Evolutionary conservation across 1,140 invertebrate genomes (phyloP).

Genomic region (Venturia canescens): DNA sequence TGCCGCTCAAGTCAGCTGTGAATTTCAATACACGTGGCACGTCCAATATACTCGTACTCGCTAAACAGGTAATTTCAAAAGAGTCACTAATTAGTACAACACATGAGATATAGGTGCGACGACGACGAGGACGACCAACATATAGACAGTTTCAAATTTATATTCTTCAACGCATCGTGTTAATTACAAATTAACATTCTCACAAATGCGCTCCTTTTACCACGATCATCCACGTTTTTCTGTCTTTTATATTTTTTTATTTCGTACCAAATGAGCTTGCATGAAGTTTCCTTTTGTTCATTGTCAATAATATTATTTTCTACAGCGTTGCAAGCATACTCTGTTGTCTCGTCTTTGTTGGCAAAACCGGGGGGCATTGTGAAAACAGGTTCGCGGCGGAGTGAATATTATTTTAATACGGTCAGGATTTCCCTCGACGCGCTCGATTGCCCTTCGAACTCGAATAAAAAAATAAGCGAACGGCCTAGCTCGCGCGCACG

Average conservation of each 20-base stretch:
- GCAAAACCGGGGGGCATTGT: background rate
- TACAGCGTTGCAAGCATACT: too few species aligned
- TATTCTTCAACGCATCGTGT: too few species aligned
- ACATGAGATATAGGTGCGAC: background rate
- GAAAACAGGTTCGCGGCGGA: background rate
- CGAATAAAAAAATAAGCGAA: constrained; percentile 31
- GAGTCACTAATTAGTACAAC: background rate
- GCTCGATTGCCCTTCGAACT: constrained; percentile 27
- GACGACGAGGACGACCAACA: too few species aligned
- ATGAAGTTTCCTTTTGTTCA: too few species aligned
- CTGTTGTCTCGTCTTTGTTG: background rate
- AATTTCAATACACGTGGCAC: constrained; percentile 77
- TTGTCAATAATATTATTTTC: too few species aligned
- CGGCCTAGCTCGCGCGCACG: background rate
- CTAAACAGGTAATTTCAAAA: constrained; percentile 66
- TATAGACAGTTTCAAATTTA: too few species aligned
- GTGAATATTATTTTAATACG: background rate
- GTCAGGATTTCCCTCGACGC: background rate
- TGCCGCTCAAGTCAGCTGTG: constrained; percentile 76
- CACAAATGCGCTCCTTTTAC: too few species aligned
- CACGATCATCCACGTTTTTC: too few species aligned
- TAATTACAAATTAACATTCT: too few species aligned
- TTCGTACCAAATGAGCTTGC: too few species aligned
- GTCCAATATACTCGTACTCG: constrained; percentile 72
- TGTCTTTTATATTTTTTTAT: too few species aligned